Evolutionary conservation across 2,113 vertebrate genomes (phyloP).

Genomic region (Dicaeum eximium): DNA sequence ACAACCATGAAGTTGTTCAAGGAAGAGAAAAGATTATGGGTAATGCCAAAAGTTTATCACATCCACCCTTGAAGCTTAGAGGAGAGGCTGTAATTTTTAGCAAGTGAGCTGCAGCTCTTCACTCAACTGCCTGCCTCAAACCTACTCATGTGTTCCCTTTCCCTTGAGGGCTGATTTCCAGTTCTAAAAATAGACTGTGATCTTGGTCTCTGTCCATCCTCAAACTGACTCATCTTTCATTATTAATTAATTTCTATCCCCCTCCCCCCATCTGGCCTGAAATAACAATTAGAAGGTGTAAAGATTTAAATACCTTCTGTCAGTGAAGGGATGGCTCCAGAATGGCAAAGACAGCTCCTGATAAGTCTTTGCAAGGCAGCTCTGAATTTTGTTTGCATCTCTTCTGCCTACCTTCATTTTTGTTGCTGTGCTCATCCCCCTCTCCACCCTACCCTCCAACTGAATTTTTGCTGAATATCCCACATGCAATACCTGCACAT

Average conservation of each 20-base stretch:
- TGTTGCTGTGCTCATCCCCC: neutral
- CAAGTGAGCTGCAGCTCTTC: neutral
- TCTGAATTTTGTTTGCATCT: neutral
- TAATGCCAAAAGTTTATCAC: neutral
- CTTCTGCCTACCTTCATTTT: neutral
- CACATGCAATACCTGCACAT: neutral
- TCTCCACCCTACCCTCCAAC: neutral
- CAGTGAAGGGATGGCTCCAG: neutral
- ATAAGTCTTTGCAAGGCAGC: neutral
- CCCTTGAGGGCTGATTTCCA: neutral
- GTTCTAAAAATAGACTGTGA: neutral
- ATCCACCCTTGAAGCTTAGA: neutral
- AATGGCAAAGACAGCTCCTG: neutral
- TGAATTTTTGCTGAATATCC: conserved; percentile 12
- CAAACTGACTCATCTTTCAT: neutral
- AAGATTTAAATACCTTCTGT: conserved; percentile 18
- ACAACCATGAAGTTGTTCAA: neutral
- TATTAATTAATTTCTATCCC: neutral
- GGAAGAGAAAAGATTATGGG: neutral
- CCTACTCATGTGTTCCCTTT: neutral
- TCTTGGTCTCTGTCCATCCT: neutral
- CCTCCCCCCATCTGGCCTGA: neutral
- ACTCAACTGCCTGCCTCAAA: neutral
- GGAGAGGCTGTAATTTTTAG: neutral
- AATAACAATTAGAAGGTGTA: neutral